Base-by-base conservation (phyloP, 2,888 invertebrate species). In the Lepidocyrtoides sp. region DNA sequence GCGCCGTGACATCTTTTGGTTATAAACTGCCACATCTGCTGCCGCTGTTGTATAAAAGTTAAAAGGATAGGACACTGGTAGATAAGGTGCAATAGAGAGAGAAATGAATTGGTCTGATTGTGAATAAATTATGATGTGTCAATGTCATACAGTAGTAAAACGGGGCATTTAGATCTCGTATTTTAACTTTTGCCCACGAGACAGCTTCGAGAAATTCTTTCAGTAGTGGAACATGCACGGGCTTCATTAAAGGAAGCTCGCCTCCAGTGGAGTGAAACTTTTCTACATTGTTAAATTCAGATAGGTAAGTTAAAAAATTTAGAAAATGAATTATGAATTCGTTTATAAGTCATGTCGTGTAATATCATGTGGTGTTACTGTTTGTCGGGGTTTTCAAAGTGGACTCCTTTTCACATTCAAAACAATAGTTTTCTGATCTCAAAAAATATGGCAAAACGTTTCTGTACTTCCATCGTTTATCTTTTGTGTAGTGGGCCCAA, bases 131-230 rank as follows among this genome's bases (percentile, higher is more conserved):
- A n/a, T n/a, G n/a, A n/a, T n/a, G n/a, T n/a, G n/a, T n/a, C n/a
- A 51, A 29, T 26, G 12, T 48, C 48, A 17, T 88, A 88, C 88
- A 66, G 20, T 88, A 36, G 63, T 54, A 81, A 5, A 94, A 93
- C 82, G 94, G 94, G 89, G 95, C 95, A 94, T 96, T 96, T 79
- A 96, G 95, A 94, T 96, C 95, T 41, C 95, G 93, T 23, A 95
- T 94, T 5, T 95, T 94, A 94, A 96, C 96, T 63, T 96, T 96
- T 93, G 97, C 95, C 95, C 96, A 96, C 94, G 95, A 94, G 14
- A 96, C 96, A 51, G 97, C 97, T 79, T 96, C 94, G 89, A 97
- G 93, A 60, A 97, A 94, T 57, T 95, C 95, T 92, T 96, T 94
- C 2, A 96, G 95, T 81, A 97, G 95, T 93, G 89, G 89, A 54